Base-by-base conservation (phyloP, 2,888 invertebrate genomes). In the Pristionchus maxplancki region DNA sequence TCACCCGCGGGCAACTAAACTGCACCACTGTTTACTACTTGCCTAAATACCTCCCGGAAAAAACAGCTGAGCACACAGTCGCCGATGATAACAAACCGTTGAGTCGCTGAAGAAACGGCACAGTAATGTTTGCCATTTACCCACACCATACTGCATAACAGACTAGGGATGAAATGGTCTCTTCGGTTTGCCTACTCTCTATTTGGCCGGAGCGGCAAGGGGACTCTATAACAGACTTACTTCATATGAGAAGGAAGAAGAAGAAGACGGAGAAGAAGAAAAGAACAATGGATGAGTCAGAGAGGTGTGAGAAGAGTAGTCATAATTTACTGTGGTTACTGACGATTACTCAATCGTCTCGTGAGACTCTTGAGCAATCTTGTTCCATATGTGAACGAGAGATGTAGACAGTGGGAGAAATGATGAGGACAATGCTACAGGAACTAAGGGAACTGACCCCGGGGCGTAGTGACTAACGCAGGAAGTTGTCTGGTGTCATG, bases 1-100 rank as follows among this genome's bases (percentile, higher is more conserved):
- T 37, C 20, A 5, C 37, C 48, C 28, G 44, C 2, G 24, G 78
- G 78, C 78, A 78, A 78, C 78, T 78, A 78, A 78, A 78, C 78
- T 40, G 64, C 24, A 24, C n/a, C 44, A 24, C 44, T 78, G 78
- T 78, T 78, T 44, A 78, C 78, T 78, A 78, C 44, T 48, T 78
- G 44, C 78, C 40, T 78, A 78, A 78, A 78, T 78, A 78, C 44
- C n/a, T 15, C 34, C 71, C 37, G 2, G 3, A 5, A 11, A 78
- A 78, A 48, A 78, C 78, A 78, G 78, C 34, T 78, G 28, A 40
- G 44, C 78, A 78, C 44, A 78, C 78, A 78, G 13, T 40, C 40
- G 24, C 8, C 37, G 4, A 5, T 78, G 78, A 78, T 78, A 78
- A 78, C 78, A 78, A 78, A 78, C 44, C 44, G 13, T 5, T 78